Evolutionary conservation across 2,113 vertebrate genomes (phyloP).

Genomic region (Halcyon senegalensis): DNA sequence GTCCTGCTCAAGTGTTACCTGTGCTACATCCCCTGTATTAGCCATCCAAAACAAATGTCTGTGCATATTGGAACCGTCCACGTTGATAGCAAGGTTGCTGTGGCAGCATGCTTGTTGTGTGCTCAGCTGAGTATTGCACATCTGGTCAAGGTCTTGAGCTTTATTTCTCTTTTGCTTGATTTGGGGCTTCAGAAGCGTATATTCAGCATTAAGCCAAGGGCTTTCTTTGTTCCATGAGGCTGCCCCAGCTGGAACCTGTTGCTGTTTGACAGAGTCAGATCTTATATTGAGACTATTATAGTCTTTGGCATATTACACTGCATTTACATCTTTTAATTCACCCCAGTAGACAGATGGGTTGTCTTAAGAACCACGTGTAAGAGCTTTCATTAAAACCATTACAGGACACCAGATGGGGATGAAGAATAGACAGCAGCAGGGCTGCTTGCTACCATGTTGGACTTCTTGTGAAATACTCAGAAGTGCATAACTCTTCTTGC

Average conservation of each 20-base stretch:
- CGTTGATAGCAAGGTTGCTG: not conserved
- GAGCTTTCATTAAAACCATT: conserved; percentile 65
- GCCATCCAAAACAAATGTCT: not conserved
- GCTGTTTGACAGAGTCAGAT: conserved; percentile 70
- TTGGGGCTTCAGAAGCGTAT: conserved; percentile 65
- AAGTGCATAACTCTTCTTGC: conserved; percentile 1
- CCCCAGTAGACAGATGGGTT: conserved; percentile 66
- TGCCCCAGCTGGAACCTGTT: conserved; percentile 78
- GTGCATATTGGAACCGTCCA: not conserved
- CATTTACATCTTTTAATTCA: conserved; percentile 76
- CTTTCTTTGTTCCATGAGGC: conserved; percentile 69
- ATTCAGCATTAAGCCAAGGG: conserved; percentile 58
- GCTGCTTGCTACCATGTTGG: conserved; percentile 62
- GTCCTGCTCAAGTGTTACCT: not conserved
- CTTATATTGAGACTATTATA: conserved; percentile 72
- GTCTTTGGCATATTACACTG: conserved; percentile 74
- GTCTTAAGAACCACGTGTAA: conserved; percentile 61
- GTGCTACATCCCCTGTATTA: not conserved
- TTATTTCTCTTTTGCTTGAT: conserved; percentile 61
- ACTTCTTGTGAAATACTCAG: not conserved
- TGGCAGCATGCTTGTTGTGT: not conserved
- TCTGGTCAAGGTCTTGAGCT: conserved; percentile 67
- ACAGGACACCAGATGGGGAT: conserved; percentile 63
- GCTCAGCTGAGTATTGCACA: conserved; percentile 36
- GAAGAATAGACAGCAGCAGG: conserved; percentile 38